phyloP scores from a whole-genome alignment of 2,888 invertebrate genomes.

The Cyclophora punctaria region DNA sequence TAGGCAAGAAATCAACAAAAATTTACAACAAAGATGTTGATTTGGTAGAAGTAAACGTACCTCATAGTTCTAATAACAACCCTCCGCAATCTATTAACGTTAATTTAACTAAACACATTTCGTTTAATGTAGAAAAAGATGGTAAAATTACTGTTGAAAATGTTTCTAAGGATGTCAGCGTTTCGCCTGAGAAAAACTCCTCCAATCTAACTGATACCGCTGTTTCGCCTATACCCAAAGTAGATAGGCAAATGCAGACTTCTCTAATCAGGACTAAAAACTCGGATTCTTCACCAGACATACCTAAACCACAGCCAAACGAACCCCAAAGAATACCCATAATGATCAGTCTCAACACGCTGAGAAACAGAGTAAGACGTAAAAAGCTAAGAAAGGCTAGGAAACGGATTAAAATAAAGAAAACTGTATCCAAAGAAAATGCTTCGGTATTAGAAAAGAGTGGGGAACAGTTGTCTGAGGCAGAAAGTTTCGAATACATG shows the following conservation, averaged over 20 bases:
- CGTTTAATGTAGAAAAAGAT: constrained; percentile 62
- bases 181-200: constrained; percentile 40
- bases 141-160: constrained; percentile 48
- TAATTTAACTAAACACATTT: constrained; percentile 64
- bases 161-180: constrained; percentile 36
- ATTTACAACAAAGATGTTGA: constrained; percentile 56
- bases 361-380: constrained; percentile 41
- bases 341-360: constrained; percentile 50
- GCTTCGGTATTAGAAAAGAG: constrained; percentile 38
- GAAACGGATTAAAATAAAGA: constrained; percentile 34
- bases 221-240: constrained; percentile 24
- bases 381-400: constrained; percentile 35
- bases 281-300: constrained; percentile 17
- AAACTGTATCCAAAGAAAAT: constrained; percentile 31
- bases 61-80: constrained; percentile 34
- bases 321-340: constrained; percentile 42
- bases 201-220: constrained; percentile 22
- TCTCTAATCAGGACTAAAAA: constrained; percentile 34
- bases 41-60: constrained; percentile 53
- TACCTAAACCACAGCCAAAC: constrained; percentile 11
- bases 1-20: constrained; percentile 49
- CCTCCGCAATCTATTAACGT: constrained; percentile 51
- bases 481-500: constrained; percentile 81
- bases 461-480: constrained; percentile 66
- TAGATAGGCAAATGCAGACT: constrained; percentile 62